Evolutionary conservation across 2,888 invertebrate genomes (phyloP).

Genomic region (Hyles lineata): DNA sequence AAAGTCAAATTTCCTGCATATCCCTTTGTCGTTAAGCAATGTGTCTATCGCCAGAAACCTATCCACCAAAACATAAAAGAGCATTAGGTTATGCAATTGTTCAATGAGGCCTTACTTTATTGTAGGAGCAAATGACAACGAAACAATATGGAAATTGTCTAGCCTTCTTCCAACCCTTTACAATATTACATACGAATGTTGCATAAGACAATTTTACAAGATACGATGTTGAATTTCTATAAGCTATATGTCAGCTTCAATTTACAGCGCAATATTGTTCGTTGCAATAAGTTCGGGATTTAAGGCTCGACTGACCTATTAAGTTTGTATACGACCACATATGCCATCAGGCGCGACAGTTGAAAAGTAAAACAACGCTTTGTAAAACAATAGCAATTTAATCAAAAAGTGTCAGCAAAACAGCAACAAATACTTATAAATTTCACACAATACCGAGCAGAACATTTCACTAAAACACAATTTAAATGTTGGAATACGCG

Average conservation of each 20-base stretch:
- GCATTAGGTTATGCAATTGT: not conserved
- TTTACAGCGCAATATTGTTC: constrained; percentile 28
- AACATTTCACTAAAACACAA: constrained; percentile 32
- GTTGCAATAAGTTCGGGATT: constrained; percentile 18
- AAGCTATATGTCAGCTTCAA: constrained; percentile 7
- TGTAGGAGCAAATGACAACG: not conserved
- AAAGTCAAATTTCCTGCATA: constrained; percentile 58
- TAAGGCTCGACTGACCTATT: constrained; percentile 21
- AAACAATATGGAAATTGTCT: too few species aligned
- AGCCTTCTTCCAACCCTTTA: not conserved
- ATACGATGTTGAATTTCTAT: constrained; percentile 21
- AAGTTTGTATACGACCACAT: constrained; percentile 24
- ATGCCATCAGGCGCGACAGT: constrained; percentile 18
- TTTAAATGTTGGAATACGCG: constrained; percentile 62
- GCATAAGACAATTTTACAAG: constrained; percentile 10
- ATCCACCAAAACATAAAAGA: constrained; percentile 31
- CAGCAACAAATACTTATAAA: constrained; percentile 34
- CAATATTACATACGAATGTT: not conserved
- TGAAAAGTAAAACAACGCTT: constrained; percentile 19
- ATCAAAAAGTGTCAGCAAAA: constrained; percentile 27
- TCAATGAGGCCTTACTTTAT: not conserved
- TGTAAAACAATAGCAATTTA: constrained; percentile 33
- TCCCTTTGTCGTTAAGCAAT: constrained; percentile 59
- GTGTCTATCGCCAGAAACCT: constrained; percentile 62
- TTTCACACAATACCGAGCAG: constrained; percentile 28